Evolutionary conservation across 2,888 invertebrate species (phyloP).

Genomic region (Anarsia innoxiella): DNA sequence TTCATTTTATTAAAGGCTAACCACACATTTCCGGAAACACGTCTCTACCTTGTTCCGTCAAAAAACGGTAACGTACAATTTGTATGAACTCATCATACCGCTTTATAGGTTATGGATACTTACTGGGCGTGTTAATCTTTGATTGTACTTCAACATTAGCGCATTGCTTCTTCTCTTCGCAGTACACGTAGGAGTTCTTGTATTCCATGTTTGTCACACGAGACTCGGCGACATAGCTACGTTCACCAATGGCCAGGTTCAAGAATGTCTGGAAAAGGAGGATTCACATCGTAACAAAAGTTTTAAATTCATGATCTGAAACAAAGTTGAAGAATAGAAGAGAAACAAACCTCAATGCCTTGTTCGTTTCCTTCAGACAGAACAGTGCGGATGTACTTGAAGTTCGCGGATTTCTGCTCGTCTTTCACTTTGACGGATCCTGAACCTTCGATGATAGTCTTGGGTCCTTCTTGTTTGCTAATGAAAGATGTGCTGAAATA

Average conservation of each 20-base stretch:
- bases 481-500: slow-evolving; percentile 78
- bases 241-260: slow-evolving; percentile 80
- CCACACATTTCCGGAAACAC: too few species aligned
- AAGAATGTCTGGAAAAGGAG: slow-evolving; percentile 75
- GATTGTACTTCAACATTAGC: slow-evolving; percentile 82
- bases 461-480: slow-evolving; percentile 81
- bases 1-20: too few species aligned
- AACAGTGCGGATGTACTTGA: slow-evolving; percentile 81
- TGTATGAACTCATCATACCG: too few species aligned
- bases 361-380: slow-evolving; percentile 80
- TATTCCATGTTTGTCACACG: slow-evolving; percentile 84
- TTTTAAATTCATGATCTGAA: too few species aligned
- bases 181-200: slow-evolving; percentile 81
- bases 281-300: too few species aligned
- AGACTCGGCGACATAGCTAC: slow-evolving; percentile 81
- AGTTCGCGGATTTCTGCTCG: slow-evolving; percentile 80
- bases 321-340: background rate
- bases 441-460: slow-evolving; percentile 83
- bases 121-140: slow-evolving; percentile 64
- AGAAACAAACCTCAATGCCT: slow-evolving; percentile 78
- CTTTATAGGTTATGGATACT: too few species aligned
- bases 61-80: too few species aligned
- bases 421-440: slow-evolving; percentile 83
- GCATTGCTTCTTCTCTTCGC: slow-evolving; percentile 87
- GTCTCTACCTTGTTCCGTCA: too few species aligned